Evolutionary conservation across 2,797 vertebrate genomes (phyloP), one percentile per base, ranked within the genome.

Genomic region (Rhabdomys pumilio): DNA sequence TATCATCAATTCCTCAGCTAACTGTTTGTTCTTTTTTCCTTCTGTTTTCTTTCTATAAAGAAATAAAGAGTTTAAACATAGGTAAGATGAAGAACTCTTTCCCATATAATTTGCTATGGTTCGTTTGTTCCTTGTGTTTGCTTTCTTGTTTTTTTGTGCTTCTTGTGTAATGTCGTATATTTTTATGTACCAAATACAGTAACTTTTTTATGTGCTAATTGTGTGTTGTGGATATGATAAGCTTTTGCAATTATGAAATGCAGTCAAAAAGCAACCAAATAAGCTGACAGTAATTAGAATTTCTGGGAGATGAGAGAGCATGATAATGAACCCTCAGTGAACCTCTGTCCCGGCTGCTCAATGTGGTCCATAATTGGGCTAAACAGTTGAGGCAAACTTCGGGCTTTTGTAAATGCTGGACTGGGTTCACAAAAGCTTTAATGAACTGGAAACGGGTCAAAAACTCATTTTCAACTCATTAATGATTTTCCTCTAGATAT

Each of bases 51-150:
- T 98, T 98, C 98, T 98, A 97, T 99, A 98, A 99, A 99, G 99
- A 99, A 99, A 99, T 99, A 99, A 99, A 99, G 99, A 99, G 98
- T 99, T 99, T 99, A 99, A 99, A 99, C 99, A 99, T 99, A 99
- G 99, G 99, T 99, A 99, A 99, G 99, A 98, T 93, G 73, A 98
- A 98, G 97, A 98, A 97, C 98, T 98, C 98, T 98, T 98, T 98
- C 98, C 98, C 97, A 72, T 98, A 98, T 98, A 98, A 98, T 98
- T 98, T 98, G 96, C 98, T 98, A 98, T 98, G 96, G 97, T 98
- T 98, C 98, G 98, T 98, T 98, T 98, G 98, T 97, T 98, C 96
- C 97, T 98, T 98, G 98, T 98, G 98, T 98, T 98, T 98, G 98
- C 97, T 98, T 98, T 89, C 98, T 98, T 98, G 98, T 98, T 98